phyloP scores from a whole-genome alignment of 1,140 invertebrate genomes.

The Mylabris phalerata region DNA sequence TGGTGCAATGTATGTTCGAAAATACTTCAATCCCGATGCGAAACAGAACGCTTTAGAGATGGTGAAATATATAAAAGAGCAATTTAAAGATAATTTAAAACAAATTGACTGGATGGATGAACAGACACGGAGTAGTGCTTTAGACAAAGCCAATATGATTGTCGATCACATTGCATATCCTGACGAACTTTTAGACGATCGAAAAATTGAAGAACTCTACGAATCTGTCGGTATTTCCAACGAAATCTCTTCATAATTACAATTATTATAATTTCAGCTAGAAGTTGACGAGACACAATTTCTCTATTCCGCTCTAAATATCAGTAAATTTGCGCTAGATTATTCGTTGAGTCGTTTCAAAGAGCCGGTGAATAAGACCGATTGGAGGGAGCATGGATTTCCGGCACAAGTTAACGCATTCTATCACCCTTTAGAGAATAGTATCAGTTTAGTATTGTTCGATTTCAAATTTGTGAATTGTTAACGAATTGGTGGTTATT shows the following conservation, averaged over 20 bases:
- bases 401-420: conserved; percentile 63
- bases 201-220: conserved; percentile 49
- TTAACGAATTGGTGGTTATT: neutral
- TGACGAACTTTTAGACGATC: conserved; percentile 51
- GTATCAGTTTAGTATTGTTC: conserved; percentile 50
- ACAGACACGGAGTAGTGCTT: conserved; percentile 50
- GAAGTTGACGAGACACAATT: conserved; percentile 49
- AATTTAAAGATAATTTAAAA: conserved; percentile 51
- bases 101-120: conserved; percentile 66
- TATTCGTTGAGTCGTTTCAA: conserved; percentile 53
- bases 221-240: conserved; percentile 21
- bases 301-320: conserved; percentile 52
- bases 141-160: conserved; percentile 52
- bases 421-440: conserved; percentile 60
- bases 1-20: conserved; percentile 51
- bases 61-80: conserved; percentile 56
- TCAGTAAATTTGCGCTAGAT: conserved; percentile 53
- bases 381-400: conserved; percentile 59
- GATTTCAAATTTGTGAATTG: no score
- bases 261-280: conserved; percentile 39
- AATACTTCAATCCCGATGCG: conserved; percentile 49
- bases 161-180: conserved; percentile 51
- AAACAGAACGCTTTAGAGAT: conserved; percentile 54
- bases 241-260: neutral
- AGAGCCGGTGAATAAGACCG: conserved; percentile 58